Conservation (phyloP, 2,888 invertebrate species). For the Eristalis intricaria region DNA sequence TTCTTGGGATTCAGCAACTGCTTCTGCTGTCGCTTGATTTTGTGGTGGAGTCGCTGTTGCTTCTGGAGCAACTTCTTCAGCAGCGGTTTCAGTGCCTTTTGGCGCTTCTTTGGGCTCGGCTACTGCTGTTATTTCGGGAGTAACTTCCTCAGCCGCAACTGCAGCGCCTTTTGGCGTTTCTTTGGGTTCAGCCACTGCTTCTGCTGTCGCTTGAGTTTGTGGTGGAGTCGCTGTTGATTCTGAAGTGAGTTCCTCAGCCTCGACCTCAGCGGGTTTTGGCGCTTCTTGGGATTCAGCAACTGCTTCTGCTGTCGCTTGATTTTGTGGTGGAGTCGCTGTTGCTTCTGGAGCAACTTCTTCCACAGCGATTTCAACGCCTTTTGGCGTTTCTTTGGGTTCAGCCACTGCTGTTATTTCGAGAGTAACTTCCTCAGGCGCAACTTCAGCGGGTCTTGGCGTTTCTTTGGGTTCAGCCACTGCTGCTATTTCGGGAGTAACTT, state of each 20-base stretch:
- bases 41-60: background rate
- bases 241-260: background rate
- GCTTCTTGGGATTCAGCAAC: background rate
- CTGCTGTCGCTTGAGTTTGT: background rate
- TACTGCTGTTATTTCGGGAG: rapidly evolving
- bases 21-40: background rate
- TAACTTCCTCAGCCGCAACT: background rate
- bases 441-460: background rate
- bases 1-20: background rate
- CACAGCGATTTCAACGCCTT: too few relatives aligned
- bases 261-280: background rate
- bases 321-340: background rate
- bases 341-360: background rate
- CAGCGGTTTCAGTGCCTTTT: too few relatives aligned
- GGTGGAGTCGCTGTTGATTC: background rate
- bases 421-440: too few relatives aligned
- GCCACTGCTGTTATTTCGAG: too few relatives aligned
- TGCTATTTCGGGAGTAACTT: too few relatives aligned
- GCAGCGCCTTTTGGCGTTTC: too few relatives aligned
- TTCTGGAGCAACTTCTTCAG: background rate
- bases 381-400: background rate
- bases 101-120: too few relatives aligned
- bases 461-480: background rate
- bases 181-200: background rate
- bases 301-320: background rate